phyloP scores from a whole-genome alignment of 2,888 invertebrate genomes.

The Empis stercorea region DNA sequence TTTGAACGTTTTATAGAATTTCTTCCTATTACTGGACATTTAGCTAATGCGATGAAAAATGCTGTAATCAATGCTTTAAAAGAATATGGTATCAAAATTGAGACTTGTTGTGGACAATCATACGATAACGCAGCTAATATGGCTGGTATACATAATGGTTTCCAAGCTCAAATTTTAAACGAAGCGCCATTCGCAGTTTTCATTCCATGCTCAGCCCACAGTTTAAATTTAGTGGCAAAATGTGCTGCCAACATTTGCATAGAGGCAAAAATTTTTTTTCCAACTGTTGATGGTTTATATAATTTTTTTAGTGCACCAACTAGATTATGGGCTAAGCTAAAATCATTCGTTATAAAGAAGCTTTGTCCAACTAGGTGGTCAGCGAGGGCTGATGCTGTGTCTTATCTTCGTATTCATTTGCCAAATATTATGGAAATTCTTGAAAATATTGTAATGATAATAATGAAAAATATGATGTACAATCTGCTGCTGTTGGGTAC shows the following conservation, averaged over 20 bases:
- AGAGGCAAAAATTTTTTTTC: not conserved
- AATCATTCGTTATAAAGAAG: not conserved
- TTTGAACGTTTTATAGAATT: constrained; percentile 8
- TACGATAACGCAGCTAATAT: constrained; percentile 19
- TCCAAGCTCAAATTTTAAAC: not conserved
- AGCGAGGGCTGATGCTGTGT: not conserved
- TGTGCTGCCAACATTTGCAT: not conserved
- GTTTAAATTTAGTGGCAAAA: not conserved
- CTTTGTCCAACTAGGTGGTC: not conserved
- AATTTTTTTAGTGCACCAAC: constrained; percentile 1
- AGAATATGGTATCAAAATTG: not conserved
- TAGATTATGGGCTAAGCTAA: not conserved
- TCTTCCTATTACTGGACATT: constrained; percentile 1
- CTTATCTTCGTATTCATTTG: not conserved
- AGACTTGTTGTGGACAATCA: constrained; percentile 4
- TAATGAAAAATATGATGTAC: not conserved
- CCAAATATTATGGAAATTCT: not conserved
- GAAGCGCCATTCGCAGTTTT: not conserved
- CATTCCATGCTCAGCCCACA: not conserved
- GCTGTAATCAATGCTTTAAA: constrained; percentile 15
- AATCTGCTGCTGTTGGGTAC: not conserved
- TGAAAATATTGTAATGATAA: not conserved
- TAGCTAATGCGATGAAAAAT: constrained; percentile 10
- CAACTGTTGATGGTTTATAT: not conserved
- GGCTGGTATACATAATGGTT: constrained; percentile 20